Conservation (phyloP, 2,888 invertebrate species). For the Troides oblongomaculatus region DNA sequence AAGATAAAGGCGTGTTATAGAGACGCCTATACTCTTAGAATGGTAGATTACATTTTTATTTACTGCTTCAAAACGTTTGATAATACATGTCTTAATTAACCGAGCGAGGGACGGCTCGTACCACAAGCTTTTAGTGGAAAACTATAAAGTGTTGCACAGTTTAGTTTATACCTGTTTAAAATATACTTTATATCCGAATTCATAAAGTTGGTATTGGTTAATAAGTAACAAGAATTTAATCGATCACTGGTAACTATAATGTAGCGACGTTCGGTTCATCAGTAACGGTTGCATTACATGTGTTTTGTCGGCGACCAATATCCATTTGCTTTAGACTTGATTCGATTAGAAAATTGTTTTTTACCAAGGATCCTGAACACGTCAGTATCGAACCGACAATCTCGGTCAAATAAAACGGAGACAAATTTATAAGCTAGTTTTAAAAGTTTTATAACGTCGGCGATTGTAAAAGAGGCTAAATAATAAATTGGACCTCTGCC, state of each 20-base stretch:
- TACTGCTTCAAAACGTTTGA: slow-evolving; percentile 77
- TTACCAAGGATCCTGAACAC: slow-evolving; percentile 37
- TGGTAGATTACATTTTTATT: slow-evolving; percentile 77
- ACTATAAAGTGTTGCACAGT: slow-evolving; percentile 30
- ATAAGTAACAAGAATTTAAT: slow-evolving; percentile 17
- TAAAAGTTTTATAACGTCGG: slow-evolving; percentile 2
- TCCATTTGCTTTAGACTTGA: slow-evolving; percentile 67
- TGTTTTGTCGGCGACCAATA: slow-evolving; percentile 70
- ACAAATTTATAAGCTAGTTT: slow-evolving; percentile 14
- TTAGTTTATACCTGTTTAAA: slow-evolving; percentile 25
- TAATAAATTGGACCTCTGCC: slow-evolving; percentile 31
- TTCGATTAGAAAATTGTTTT: slow-evolving; percentile 62
- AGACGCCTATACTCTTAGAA: slow-evolving; percentile 71
- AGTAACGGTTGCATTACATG: slow-evolving; percentile 67
- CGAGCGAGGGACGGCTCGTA: slow-evolving; percentile 65
- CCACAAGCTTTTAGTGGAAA: slow-evolving; percentile 38
- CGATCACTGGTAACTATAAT: slow-evolving; percentile 30
- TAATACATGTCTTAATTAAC: slow-evolving; percentile 81
- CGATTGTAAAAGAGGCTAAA: slow-evolving; percentile 5
- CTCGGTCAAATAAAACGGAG: slow-evolving; percentile 2
- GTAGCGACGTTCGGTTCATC: slow-evolving; percentile 35
- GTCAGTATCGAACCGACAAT: slow-evolving; percentile 9
- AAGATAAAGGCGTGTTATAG: slow-evolving; percentile 71
- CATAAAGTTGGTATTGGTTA: slow-evolving; percentile 31
- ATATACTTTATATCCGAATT: slow-evolving; percentile 29